Evolutionary conservation across 2,797 vertebrate genomes (phyloP).

Genomic region (Sebastes nivosus): DNA sequence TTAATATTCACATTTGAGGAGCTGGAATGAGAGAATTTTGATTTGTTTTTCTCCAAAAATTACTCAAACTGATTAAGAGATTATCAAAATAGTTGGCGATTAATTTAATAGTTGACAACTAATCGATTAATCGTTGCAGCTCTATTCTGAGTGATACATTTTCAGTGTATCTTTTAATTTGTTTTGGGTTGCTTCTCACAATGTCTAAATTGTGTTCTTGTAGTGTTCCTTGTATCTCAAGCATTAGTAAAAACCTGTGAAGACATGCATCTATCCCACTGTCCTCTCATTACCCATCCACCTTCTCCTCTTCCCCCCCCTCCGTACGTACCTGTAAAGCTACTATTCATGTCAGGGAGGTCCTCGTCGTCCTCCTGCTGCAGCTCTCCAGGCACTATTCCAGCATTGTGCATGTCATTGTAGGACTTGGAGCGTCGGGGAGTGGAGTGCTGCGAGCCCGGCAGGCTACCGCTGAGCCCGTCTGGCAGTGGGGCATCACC

Average conservation of each 20-base stretch:
- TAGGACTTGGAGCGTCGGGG: conserved; percentile 96
- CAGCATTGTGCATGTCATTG: conserved; percentile 99
- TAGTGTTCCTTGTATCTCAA: neutral
- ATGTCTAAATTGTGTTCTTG: neutral
- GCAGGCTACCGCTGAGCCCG: conserved; percentile 83
- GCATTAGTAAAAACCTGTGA: neutral
- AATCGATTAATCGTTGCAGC: too few relatives aligned
- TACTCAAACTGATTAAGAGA: too few relatives aligned
- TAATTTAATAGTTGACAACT: too few relatives aligned
- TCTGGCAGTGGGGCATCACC: conserved; percentile 93
- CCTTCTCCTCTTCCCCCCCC: neutral
- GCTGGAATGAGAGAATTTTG: too few relatives aligned
- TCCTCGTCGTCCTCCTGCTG: conserved; percentile 95
- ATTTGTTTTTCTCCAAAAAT: too few relatives aligned
- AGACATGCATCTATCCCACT: neutral
- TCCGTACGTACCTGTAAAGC: conserved; percentile 92
- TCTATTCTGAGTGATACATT: neutral
- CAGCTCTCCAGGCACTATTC: conserved; percentile 93
- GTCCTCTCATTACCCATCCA: neutral
- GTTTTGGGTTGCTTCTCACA: neutral
- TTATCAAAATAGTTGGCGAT: too few relatives aligned
- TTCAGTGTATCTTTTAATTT: neutral
- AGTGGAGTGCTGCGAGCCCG: conserved; percentile 92
- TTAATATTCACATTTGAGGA: too few relatives aligned
- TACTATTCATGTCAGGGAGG: conserved; percentile 98